Conservation (phyloP, 2,797 vertebrate species). For the Molothrus ater region DNA sequence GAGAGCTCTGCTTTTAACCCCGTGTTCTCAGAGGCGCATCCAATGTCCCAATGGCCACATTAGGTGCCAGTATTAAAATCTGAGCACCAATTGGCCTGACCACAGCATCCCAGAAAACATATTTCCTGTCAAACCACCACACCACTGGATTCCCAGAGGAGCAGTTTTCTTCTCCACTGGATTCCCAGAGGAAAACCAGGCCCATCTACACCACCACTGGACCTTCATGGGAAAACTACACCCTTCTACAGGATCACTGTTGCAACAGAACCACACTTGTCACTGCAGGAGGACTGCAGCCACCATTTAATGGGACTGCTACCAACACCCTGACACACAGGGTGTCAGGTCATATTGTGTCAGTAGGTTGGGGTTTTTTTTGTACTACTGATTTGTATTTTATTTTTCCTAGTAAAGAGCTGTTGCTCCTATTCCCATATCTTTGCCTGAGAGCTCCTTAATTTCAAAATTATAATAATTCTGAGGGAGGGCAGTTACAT, state of each 20-base stretch:
- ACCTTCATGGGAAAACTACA: not conserved
- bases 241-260: not conserved
- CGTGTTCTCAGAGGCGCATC: too few relatives aligned
- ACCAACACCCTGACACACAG: not conserved
- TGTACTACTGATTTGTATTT: not conserved
- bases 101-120: too few relatives aligned
- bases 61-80: too few relatives aligned
- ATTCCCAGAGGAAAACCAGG: not conserved
- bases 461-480: not conserved
- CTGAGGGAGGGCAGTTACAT: not conserved
- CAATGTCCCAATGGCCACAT: too few relatives aligned
- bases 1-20: too few relatives aligned
- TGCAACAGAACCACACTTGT: not conserved
- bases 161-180: not conserved
- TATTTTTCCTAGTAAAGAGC: not conserved
- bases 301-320: not conserved
- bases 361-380: not conserved
- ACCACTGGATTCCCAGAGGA: not conserved
- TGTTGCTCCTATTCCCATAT: not conserved
- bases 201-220: not conserved
- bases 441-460: not conserved
- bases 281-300: not conserved
- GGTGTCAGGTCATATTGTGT: not conserved
- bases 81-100: too few relatives aligned
- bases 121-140: too few relatives aligned